Percentiles rank a stretch among this genome's conserved stretches.
phyloP scores from a whole-genome alignment of 2,113 vertebrate species.

The Gobiocypris rarus region DNA sequence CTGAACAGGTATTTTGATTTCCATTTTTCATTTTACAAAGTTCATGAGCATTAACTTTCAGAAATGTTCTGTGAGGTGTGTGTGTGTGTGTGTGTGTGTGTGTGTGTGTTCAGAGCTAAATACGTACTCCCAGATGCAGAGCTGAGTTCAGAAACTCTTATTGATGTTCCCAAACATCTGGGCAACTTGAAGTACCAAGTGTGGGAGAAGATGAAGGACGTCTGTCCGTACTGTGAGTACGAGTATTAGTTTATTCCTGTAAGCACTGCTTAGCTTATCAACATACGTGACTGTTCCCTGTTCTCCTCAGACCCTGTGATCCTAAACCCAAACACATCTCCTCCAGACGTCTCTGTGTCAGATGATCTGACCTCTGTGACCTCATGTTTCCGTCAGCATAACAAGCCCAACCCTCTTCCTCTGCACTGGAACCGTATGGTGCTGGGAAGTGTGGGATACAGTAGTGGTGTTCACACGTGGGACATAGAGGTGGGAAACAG shows the following conservation, averaged over 20 bases:
- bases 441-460: conserved; percentile 9
- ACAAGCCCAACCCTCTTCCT: conserved; percentile 7
- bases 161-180: conserved; percentile 62
- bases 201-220: conserved; percentile 62
- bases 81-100: not conserved
- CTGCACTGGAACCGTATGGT: not conserved
- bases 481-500: conserved; percentile 58
- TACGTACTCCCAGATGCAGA: not conserved
- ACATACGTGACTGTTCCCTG: too few species aligned
- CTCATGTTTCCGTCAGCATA: not conserved
- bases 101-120: conserved; percentile 40
- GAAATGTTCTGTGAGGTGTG: too few species aligned
- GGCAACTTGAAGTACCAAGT: conserved; percentile 60
- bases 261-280: too few species aligned
- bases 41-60: too few species aligned
- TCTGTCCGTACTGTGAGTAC: conserved; percentile 8
- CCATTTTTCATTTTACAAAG: too few species aligned
- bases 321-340: conserved; percentile 57
- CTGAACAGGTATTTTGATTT: too few species aligned
- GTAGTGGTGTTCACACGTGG: not conserved
- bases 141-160: conserved; percentile 43
- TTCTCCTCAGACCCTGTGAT: conserved; percentile 48
- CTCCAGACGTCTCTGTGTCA: too few species aligned
- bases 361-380: conserved; percentile 45
- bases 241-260: too few species aligned